Evolutionary conservation across 1,140 invertebrate species (phyloP).

Genomic region (Aradophagus sp.): DNA sequence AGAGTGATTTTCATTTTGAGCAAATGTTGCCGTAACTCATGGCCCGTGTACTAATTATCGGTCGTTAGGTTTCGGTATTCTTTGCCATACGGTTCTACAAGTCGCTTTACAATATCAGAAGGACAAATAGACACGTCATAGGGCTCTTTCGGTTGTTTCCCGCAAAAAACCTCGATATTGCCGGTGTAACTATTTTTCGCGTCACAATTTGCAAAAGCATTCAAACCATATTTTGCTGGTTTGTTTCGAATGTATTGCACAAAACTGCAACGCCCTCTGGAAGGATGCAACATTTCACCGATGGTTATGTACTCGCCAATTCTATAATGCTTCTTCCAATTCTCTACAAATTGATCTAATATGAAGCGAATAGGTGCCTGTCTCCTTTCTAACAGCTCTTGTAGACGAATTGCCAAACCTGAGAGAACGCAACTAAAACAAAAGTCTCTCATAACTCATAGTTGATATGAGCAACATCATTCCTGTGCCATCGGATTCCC

Average conservation of each 20-base stretch:
- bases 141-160: constrained; percentile 13
- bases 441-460: constrained; percentile 27
- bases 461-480: constrained; percentile 17
- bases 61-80: constrained; percentile 23
- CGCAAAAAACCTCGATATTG: constrained; percentile 22
- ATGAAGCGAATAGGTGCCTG: constrained; percentile 14
- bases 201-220: constrained; percentile 16
- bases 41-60: constrained; percentile 31
- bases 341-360: constrained; percentile 16
- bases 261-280: constrained; percentile 26
- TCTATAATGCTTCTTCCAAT: constrained; percentile 21
- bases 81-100: constrained; percentile 14
- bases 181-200: constrained; percentile 12
- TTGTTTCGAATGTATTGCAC: constrained; percentile 25
- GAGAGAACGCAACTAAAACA: constrained; percentile 7
- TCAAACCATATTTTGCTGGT: constrained; percentile 28
- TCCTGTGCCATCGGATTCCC: constrained; percentile 18
- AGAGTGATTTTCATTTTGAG: constrained; percentile 22
- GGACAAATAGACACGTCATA: constrained; percentile 13
- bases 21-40: constrained; percentile 14
- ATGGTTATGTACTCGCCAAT: constrained; percentile 18
- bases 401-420: constrained; percentile 18
- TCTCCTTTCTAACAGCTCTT: constrained; percentile 2
- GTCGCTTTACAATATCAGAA: constrained; percentile 20
- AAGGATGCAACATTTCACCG: constrained; percentile 24